Base-by-base conservation (phyloP, 2,113 vertebrate species). In the Silurus asotus region DNA sequence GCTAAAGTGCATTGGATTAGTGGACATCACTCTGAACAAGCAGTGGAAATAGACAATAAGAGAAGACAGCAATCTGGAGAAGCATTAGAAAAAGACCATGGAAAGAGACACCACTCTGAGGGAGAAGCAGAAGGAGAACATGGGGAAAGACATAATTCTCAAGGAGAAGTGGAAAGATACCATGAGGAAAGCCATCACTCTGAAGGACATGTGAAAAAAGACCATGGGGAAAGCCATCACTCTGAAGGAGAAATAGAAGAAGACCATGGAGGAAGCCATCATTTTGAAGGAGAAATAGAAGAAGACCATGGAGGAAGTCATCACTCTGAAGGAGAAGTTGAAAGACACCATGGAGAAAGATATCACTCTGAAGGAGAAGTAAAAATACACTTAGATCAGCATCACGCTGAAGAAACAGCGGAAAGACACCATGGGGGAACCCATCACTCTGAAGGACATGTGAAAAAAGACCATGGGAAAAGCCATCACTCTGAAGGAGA, bases 21-120 rank as follows among this genome's bases (percentile, higher is more conserved):
- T 37, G 20, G 64, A 25, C 48, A 59, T 28, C 13, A 64, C 51
- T 67, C 80, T 45, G 78, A 81, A 62, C 9, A 4, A 25, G 53
- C 13, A 4, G 28, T 15, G 19, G 67, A 69, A 11, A 69, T 13
- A 69, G 67, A 69, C 25, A 6, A 51, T 20, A 20, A 53, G 45
- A 49, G 75, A 1, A 23, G 65, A n/a, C 65, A 69, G n/a, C 20
- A 48, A 19, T 75, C 72, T 49, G 13, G 37, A 25, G 5, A 77
- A 51, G 83, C 45, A 2, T 51, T 48, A 23, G 72, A 75, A 75
- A 75, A 3, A 8, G 1, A 20, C 4, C 55, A 79, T 75, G 72
- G 14, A 2, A 17, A 51, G 84, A 72, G 77, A 81, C 48, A 70
- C 28, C 90, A 86, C 70, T 49, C 25, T 45, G 20, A 78, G 20